Evolutionary conservation across 1,140 invertebrate species (phyloP), one percentile per base, ranked within the genome.

Genomic region (Anoplophora glabripennis): DNA sequence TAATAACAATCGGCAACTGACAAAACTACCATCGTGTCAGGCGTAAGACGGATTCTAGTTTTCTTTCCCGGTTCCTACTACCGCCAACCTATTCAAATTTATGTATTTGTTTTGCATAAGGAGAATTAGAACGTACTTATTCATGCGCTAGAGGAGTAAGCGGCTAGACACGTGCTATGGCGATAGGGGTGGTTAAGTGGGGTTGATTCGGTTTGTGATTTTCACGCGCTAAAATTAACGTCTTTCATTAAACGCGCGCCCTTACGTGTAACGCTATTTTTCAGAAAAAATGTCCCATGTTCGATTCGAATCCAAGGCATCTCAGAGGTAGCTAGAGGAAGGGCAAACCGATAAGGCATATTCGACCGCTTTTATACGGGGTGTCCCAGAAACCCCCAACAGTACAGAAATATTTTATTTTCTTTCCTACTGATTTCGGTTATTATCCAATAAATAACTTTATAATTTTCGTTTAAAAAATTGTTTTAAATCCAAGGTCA

Each of bases 191-290:
- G 37, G 15, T 15, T 53, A 37, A 15, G 40, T 37, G n/a, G 35
- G 17, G 35, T 53, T 53, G 49, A 53, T 53, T 53, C 49, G 49
- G 49, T 53, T 38, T 18, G 49, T 53, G 49, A 53, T 53, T 53
- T 46, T 53, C 49, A 53, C 49, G 49, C 49, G 49, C 49, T 53
- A 53, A 53, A 53, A 53, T 40, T 53, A 53, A 53, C 49, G 49
- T 53, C 49, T 53, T 53, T 41, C 36, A 35, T 53, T 41, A 49
- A 49, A 49, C 35, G 35, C 47, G 47, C 47, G 47, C 47, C 21
- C 47, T 34, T 49, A 49, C 34, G 5, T 3, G 5, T 28, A 28
- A 28, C 21, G 21, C 21, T 5, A 5, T 28, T 28, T 28, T 28
- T 28, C 21, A 5, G 21, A 28, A 28, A 28, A 28, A 28, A n/a